Percentiles rank a stretch among this genome's conserved stretches.
Evolutionary conservation across 2,888 invertebrate species (phyloP).

Genomic region (Aricia artaxerxes): DNA sequence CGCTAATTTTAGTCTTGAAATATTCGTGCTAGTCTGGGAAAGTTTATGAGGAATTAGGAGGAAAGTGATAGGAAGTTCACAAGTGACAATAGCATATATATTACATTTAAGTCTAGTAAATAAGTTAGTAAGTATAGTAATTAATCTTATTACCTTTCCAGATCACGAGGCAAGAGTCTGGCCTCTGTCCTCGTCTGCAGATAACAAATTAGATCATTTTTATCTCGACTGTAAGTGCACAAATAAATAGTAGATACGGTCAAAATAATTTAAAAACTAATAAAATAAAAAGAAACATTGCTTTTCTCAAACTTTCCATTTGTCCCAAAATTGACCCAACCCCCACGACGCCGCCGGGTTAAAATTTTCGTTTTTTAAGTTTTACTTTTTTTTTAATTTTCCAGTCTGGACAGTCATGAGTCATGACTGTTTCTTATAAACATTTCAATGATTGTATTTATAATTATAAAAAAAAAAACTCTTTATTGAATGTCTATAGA

Average conservation of each 20-base stretch:
- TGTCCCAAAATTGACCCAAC: background rate
- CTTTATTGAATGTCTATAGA: background rate
- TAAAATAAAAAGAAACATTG: background rate
- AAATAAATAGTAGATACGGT: background rate
- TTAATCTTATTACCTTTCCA: constrained; percentile 22
- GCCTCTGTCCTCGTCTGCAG: constrained; percentile 39
- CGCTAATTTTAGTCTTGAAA: too few species aligned
- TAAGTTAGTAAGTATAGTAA: background rate
- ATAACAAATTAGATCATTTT: constrained; percentile 47
- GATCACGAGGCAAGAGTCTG: constrained; percentile 30
- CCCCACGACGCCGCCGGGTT: background rate
- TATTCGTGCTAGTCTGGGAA: too few species aligned
- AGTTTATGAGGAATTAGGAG: too few species aligned
- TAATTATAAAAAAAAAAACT: too few species aligned
- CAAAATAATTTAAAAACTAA: background rate
- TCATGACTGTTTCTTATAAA: too few species aligned
- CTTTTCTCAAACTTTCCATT: background rate
- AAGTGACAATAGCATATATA: too few species aligned
- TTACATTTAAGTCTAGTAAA: too few species aligned
- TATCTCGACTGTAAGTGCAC: constrained; percentile 37
- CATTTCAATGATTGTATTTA: too few species aligned
- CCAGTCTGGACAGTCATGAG: too few species aligned
- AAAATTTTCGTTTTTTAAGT: background rate
- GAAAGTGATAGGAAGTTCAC: too few species aligned
- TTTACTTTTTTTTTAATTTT: background rate